A percentile compares a stretch with the other conserved stretches of the same genome.
Evolutionary conservation across 2,888 invertebrate genomes (phyloP).

Genomic region (Ochropleura leucogaster): DNA sequence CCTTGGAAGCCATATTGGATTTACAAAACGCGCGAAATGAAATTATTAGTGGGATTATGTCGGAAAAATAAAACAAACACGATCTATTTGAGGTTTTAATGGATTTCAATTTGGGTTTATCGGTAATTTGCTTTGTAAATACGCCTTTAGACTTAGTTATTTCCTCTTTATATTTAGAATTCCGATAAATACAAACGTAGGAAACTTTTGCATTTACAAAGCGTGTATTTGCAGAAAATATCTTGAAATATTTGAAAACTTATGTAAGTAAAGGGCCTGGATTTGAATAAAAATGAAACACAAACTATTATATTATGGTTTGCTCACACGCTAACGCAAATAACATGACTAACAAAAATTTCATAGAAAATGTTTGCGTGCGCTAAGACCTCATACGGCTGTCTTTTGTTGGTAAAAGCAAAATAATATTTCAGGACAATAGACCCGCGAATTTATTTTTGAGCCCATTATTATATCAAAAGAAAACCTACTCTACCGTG

Average conservation of each 20-base stretch:
- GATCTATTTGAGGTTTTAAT: conserved; percentile 44
- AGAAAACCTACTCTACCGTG: conserved; percentile 44
- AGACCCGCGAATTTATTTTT: conserved; percentile 46
- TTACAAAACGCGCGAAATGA: conserved; percentile 67
- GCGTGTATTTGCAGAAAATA: not conserved
- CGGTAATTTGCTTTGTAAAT: conserved; percentile 33
- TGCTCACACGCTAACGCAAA: conserved; percentile 41
- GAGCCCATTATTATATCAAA: conserved; percentile 48
- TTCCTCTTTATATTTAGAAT: not conserved
- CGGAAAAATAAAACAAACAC: conserved; percentile 64
- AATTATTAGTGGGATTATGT: conserved; percentile 66
- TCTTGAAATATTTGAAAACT: conserved; percentile 3
- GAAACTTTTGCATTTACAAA: not conserved
- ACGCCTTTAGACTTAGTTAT: conserved; percentile 12
- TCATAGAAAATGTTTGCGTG: conserved; percentile 39
- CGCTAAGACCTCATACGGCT: conserved; percentile 27
- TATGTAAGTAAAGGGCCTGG: conserved; percentile 5
- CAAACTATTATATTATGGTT: conserved; percentile 19
- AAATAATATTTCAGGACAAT: conserved; percentile 49
- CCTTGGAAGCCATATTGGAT: conserved; percentile 72
- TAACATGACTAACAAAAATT: conserved; percentile 35
- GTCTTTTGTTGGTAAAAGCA: conserved; percentile 31
- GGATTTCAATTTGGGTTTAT: conserved; percentile 40
- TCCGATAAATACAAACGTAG: not conserved
- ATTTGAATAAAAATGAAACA: conserved; percentile 18